A percentile compares a stretch with the other conserved stretches of the same genome.
These are phyloP conservation scores for Chymomyza caudatula DNA, from an alignment of 2,888 invertebrate genomes.

Conservation along the genomic window DNA sequence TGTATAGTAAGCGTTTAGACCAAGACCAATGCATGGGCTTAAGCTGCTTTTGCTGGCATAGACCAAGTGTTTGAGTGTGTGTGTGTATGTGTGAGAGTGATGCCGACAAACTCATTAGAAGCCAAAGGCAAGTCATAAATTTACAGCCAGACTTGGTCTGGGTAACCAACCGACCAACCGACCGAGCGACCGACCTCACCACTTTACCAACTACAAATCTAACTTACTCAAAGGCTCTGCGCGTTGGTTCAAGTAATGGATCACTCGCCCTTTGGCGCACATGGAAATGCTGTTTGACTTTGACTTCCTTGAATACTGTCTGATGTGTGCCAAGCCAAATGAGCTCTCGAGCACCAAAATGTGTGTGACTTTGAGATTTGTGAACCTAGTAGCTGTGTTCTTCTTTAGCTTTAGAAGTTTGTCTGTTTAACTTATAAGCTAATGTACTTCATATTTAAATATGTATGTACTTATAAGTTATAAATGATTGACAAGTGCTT, in stretches of 20 bases:
- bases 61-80: slow-evolving; percentile 13
- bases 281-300: not conserved
- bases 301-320: not conserved
- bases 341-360: not conserved
- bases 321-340: not conserved
- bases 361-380: slow-evolving; percentile 1
- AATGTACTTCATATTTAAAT: no score
- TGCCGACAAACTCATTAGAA: slow-evolving; percentile 70
- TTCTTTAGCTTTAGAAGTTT: not conserved
- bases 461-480: no score
- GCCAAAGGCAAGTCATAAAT: slow-evolving; percentile 63
- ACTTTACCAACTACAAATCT: slow-evolving; percentile 5
- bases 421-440: no score
- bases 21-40: slow-evolving; percentile 36
- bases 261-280: not conserved
- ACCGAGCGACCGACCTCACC: not conserved
- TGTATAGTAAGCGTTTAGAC: not conserved
- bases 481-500: no score
- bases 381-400: not conserved
- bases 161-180: not conserved
- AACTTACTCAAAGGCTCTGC: slow-evolving; percentile 11
- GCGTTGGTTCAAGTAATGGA: not conserved
- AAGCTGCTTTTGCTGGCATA: slow-evolving; percentile 40
- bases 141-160: slow-evolving; percentile 40
- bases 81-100: slow-evolving; percentile 40